Evolutionary conservation across 2,113 vertebrate species (phyloP).

Genomic region (Notarius quadriscutis): DNA sequence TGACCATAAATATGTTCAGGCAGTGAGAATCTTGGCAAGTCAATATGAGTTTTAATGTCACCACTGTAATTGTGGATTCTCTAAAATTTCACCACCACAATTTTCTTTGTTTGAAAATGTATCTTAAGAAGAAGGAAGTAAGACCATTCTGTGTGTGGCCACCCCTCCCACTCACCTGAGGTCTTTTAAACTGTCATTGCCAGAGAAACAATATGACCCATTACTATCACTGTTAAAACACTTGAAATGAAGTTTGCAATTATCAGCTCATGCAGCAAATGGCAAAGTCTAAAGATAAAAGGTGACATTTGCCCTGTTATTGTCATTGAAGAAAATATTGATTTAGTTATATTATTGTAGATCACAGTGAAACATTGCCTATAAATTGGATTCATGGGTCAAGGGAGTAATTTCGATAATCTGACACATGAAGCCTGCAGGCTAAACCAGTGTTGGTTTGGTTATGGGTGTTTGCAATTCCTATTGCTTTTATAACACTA

Average conservation of each 20-base stretch:
- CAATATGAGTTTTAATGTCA: neutral
- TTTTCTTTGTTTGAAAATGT: neutral
- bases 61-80: neutral
- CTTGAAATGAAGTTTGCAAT: neutral
- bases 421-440: neutral
- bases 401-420: neutral
- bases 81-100: neutral
- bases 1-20: neutral
- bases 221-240: neutral
- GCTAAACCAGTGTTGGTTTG: neutral
- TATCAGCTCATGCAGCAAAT: neutral
- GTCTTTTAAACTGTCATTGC: slow-evolving; percentile 34
- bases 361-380: neutral
- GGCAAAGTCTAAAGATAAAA: neutral
- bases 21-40: neutral
- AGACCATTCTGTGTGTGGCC: neutral
- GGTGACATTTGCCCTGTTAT: neutral
- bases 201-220: slow-evolving; percentile 38
- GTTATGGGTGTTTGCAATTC: neutral
- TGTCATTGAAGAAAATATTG: neutral
- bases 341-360: neutral
- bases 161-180: slow-evolving; percentile 16
- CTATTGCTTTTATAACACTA: neutral
- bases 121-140: neutral
- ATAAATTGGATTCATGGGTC: neutral